These are phyloP conservation scores for Gallinago media DNA, from an alignment of 2,113 vertebrate genomes.

Conservation along the genomic window DNA sequence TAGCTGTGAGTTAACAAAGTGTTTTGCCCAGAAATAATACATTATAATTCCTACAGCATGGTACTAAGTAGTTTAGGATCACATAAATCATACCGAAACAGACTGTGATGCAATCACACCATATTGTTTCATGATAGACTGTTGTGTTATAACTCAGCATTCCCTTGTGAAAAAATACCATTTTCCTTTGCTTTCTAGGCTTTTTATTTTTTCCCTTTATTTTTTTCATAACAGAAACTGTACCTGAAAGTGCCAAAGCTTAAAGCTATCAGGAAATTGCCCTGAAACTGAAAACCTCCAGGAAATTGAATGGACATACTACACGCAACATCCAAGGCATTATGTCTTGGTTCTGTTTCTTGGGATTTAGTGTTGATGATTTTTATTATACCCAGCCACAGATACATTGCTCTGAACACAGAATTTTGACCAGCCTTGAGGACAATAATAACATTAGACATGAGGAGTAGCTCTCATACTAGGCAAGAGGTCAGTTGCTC, in stretches of 20 bases:
- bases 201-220: background rate
- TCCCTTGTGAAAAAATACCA: slow-evolving; percentile 33
- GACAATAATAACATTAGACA: background rate
- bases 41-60: background rate
- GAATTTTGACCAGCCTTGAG: background rate
- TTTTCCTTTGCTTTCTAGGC: slow-evolving; percentile 46
- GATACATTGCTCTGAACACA: background rate
- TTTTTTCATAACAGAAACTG: background rate
- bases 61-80: slow-evolving; percentile 16
- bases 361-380: slow-evolving; percentile 10
- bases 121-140: slow-evolving; percentile 25
- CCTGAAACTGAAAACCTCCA: slow-evolving; percentile 73
- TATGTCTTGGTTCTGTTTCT: slow-evolving; percentile 47
- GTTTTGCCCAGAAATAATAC: slow-evolving; percentile 22
- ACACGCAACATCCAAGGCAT: slow-evolving; percentile 24
- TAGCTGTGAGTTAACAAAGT: background rate
- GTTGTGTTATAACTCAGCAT: slow-evolving; percentile 26
- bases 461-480: background rate
- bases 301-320: slow-evolving; percentile 73
- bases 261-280: slow-evolving; percentile 73
- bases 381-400: background rate
- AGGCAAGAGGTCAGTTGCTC: background rate
- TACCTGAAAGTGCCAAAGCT: slow-evolving; percentile 58
- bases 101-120: slow-evolving; percentile 48
- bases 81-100: slow-evolving; percentile 49